Evolutionary conservation across 2,797 vertebrate genomes (phyloP).

Genomic region (Taenioides sp.): DNA sequence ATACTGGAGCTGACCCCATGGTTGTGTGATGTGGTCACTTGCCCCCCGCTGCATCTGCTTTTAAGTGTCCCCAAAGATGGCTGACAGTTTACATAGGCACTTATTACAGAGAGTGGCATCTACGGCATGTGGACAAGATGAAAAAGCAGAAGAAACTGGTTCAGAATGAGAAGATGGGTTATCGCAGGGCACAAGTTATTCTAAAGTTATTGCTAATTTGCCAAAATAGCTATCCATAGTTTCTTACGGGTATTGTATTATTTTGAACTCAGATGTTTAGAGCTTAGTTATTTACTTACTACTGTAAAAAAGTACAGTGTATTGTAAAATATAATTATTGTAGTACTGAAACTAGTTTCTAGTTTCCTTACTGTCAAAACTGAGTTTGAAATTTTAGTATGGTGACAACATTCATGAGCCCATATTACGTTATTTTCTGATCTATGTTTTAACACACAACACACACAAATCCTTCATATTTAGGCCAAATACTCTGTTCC

Average conservation of each 20-base stretch:
- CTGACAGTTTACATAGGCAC: constrained; percentile 53
- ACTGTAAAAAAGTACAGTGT: no score
- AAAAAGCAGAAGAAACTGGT: constrained; percentile 15
- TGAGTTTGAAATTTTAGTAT: neutral
- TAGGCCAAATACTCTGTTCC: no score
- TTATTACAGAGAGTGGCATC: constrained; percentile 71
- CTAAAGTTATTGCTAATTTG: constrained; percentile 2
- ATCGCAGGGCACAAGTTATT: constrained; percentile 36
- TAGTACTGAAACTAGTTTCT: no score
- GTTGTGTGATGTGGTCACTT: constrained; percentile 68
- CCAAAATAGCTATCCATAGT: neutral
- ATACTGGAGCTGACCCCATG: constrained; percentile 47
- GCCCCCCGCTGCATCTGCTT: constrained; percentile 63
- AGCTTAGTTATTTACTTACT: no score
- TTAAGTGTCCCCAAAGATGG: constrained; percentile 66
- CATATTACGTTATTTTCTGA: no score
- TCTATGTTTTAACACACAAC: no score
- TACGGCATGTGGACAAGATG: constrained; percentile 42
- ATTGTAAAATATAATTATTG: no score
- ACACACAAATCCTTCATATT: no score
- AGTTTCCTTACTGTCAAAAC: neutral
- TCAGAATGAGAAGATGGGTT: constrained; percentile 43
- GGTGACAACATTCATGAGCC: no score
- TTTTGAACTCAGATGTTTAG: neutral
- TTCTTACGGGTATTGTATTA: neutral